Conservation (phyloP, 2,888 invertebrate species). For the Leucophenga maculata region DNA sequence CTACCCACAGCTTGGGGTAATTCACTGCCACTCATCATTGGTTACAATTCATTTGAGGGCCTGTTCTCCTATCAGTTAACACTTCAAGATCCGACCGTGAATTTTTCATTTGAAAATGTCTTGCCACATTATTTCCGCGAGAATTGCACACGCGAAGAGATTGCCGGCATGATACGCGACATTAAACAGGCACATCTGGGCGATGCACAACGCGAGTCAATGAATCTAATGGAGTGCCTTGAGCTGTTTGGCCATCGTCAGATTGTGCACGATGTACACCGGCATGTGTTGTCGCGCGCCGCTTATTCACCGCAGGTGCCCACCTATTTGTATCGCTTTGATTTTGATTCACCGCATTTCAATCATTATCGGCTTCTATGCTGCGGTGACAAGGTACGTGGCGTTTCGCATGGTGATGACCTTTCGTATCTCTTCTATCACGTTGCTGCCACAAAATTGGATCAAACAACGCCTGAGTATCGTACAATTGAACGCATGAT, state of each 20-base stretch:
- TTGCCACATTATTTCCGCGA: constrained; percentile 65
- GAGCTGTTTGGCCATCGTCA: constrained; percentile 52
- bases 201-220: constrained; percentile 42
- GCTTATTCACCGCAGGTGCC: constrained; percentile 49
- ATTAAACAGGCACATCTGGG: constrained; percentile 55
- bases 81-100: constrained; percentile 45
- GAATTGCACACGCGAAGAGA: constrained; percentile 41
- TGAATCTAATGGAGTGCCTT: constrained; percentile 48
- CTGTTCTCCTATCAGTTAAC: constrained; percentile 57
- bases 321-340: constrained; percentile 70
- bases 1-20: constrained; percentile 66
- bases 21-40: constrained; percentile 66
- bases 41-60: constrained; percentile 69
- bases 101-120: constrained; percentile 63
- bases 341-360: constrained; percentile 67
- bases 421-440: constrained; percentile 66
- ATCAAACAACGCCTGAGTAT: constrained; percentile 52
- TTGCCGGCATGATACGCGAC: constrained; percentile 45
- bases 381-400: constrained; percentile 59
- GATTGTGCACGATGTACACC: constrained; percentile 66
- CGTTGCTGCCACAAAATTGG: constrained; percentile 43
- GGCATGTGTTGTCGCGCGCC: constrained; percentile 58
- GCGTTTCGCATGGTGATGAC: constrained; percentile 70
- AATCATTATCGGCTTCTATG: constrained; percentile 61
- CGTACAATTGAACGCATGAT: constrained; percentile 65